A percentile compares a stretch with the other conserved stretches of the same genome.
phyloP scores from a whole-genome alignment of 2,888 invertebrate species.

The Synergus japonicus region DNA sequence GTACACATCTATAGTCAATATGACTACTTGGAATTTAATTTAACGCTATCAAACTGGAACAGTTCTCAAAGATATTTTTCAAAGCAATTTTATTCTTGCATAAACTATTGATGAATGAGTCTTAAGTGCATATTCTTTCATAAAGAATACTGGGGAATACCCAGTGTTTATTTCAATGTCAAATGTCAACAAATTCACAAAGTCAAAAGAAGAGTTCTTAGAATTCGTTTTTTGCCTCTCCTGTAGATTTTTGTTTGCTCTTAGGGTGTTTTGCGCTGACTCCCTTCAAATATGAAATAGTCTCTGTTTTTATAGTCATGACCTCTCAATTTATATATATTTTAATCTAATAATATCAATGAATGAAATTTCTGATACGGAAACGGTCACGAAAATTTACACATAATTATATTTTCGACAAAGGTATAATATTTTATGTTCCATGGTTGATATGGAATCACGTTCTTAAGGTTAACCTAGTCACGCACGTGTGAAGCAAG shows the following conservation, averaged over 20 bases:
- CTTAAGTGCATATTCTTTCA: background rate
- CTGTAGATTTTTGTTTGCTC: too few relatives aligned
- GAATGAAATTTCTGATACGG: background rate
- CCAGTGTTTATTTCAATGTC: background rate
- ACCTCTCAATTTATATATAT: background rate
- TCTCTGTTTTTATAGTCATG: too few relatives aligned
- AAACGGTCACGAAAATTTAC: background rate
- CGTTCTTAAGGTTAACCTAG: constrained; percentile 32
- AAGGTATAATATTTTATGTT: constrained; percentile 10
- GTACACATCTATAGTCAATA: background rate
- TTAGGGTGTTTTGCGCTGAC: too few relatives aligned
- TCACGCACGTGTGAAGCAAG: constrained; percentile 24
- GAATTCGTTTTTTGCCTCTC: too few relatives aligned
- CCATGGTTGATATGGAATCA: background rate
- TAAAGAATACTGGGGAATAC: background rate
- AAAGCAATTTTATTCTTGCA: background rate
- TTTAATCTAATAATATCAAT: background rate
- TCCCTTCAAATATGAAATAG: too few relatives aligned
- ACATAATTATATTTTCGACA: background rate
- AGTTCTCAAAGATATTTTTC: background rate
- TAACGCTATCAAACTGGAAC: background rate
- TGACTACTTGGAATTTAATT: background rate
- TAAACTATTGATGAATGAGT: background rate
- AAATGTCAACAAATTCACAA: background rate
- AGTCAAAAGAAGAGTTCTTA: too few relatives aligned